Percentiles rank a stretch among this genome's conserved stretches.
phyloP scores from a whole-genome alignment of 2,888 invertebrate genomes.

The Orthonychiurus folsomi region DNA sequence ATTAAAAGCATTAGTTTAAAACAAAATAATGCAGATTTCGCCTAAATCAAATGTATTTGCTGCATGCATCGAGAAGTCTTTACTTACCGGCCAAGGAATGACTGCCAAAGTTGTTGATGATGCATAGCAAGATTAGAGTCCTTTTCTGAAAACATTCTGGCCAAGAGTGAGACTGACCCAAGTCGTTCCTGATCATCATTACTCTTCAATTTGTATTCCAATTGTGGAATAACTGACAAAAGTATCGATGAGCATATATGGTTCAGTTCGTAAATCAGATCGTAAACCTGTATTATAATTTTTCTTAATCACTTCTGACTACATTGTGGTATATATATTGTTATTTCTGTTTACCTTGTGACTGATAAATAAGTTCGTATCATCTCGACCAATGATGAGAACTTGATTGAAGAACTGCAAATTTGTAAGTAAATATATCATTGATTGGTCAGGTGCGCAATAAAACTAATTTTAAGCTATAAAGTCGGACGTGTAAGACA shows the following conservation, averaged over 20 bases:
- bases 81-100: conserved; percentile 67
- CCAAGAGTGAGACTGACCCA: conserved; percentile 76
- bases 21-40: no score
- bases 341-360: conserved; percentile 24
- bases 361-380: conserved; percentile 54
- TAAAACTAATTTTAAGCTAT: no score
- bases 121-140: conserved; percentile 79
- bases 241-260: conserved; percentile 82
- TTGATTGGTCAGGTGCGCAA: no score
- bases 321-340: background rate
- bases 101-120: conserved; percentile 79
- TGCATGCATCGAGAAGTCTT: background rate
- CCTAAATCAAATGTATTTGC: background rate
- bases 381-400: conserved; percentile 82
- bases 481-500: no score
- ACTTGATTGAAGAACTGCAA: conserved; percentile 90
- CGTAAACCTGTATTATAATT: conserved; percentile 78
- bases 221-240: conserved; percentile 78
- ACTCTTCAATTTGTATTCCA: conserved; percentile 91
- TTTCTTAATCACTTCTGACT: background rate
- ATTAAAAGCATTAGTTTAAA: conserved; percentile 1
- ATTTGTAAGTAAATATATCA: conserved; percentile 28
- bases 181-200: conserved; percentile 79
- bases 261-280: conserved; percentile 91
- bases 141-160: conserved; percentile 93